Evolutionary conservation across 1,140 invertebrate genomes (phyloP), one percentile per base, ranked within the genome.

Genomic region (Brachionus paranguensis): DNA sequence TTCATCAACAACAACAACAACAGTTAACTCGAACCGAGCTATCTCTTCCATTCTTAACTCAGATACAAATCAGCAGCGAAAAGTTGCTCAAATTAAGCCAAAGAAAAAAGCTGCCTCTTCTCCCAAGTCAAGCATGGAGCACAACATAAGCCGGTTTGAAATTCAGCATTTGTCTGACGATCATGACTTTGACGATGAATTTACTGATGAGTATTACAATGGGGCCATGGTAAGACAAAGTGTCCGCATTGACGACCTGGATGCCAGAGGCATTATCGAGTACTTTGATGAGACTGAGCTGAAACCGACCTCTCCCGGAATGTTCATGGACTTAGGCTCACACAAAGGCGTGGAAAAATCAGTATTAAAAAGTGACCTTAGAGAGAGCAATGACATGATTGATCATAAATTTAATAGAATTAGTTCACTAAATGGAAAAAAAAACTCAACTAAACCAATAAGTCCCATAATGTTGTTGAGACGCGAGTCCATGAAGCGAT

Each of bases 1-100:
- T 76, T 76, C 72, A 50, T 50, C 72, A 76, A 76, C 72, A 76
- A 76, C 72, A 50, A 76, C 72, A 76, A 76, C 72, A 50, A 76
- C 72, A 27, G 72, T 76, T 27, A 76, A 76, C 43, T 76, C 72
- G 27, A 76, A 50, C 20, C 41, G 72, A 76, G 72, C 72, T 76
- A 17, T 17, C 5, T 45, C 70, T 43, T 43, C 33, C 41, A 74
- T 43, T 74, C 41, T 74, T 37, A 74, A 76, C 27, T 50, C 72
- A 76, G 45, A 47, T 47, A 24, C 27, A 76, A 50, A 47, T 47
- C 20, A 29, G 6, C 17, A 47, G 47, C 72, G 53, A 76, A 20
- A 76, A 76, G 10, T 37, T 27, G 10, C 41, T 43, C 70, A 74
- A 74, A 43, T 11, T 45, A 45, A 43, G 45, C 6, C 10, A 45